A percentile compares a stretch with the other conserved stretches of the same genome.
Evolutionary conservation across 2,797 vertebrate species (phyloP).

Genomic region (Platyrinchus mystaceus): DNA sequence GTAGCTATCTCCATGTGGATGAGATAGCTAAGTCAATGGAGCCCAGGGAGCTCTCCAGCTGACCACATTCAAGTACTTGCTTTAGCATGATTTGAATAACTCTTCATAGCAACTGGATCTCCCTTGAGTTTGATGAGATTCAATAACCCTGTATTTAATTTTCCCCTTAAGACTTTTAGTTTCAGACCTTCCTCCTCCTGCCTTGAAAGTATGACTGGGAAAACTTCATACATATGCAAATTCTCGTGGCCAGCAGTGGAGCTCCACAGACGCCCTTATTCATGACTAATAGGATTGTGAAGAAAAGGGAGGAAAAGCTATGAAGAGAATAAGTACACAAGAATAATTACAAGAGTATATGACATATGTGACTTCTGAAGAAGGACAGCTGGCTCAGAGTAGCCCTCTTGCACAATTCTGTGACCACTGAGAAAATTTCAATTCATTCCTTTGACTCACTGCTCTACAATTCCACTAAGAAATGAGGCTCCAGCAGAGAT

Average conservation of each 20-base stretch:
- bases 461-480: neutral
- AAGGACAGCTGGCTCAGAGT: neutral
- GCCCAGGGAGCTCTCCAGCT: neutral
- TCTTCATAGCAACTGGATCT: neutral
- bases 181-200: neutral
- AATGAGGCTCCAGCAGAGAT: neutral
- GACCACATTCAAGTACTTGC: rapidly evolving
- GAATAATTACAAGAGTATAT: neutral
- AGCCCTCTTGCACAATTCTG: neutral
- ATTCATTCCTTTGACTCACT: neutral
- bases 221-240: neutral
- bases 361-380: neutral
- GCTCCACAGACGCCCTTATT: neutral
- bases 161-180: neutral
- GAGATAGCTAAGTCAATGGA: neutral
- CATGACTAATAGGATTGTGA: neutral
- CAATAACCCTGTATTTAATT: neutral
- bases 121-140: neutral
- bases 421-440: neutral
- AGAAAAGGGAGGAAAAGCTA: neutral
- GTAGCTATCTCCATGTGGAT: neutral
- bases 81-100: neutral
- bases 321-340: neutral
- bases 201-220: neutral
- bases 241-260: neutral